Base-by-base conservation (phyloP, 2,797 vertebrate genomes). In the Leptodactylus fallax region DNA sequence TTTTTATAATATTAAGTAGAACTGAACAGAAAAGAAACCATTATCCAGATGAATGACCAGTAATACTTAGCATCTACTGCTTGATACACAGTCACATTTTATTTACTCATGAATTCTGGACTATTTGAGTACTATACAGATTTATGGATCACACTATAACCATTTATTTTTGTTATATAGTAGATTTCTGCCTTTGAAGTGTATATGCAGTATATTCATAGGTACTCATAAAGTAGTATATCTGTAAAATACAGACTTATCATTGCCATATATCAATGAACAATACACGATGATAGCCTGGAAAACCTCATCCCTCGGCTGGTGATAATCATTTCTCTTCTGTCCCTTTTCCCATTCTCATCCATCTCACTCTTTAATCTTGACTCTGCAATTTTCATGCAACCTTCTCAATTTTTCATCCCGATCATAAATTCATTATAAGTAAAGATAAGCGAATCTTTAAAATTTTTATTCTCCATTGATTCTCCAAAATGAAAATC, bases 331-430 rank as follows among this genome's bases (percentile, higher is more conserved):
- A 78, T 21, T 36, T 51, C 14, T 51, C 36, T 21, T 60, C 55
- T 80, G 8, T 58, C 74, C 17, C 47, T 84, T 63, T 55, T 49
- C 23, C 61, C 63, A 25, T 61, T 81, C 83, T 88, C 56, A 51
- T 60, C 78, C 8, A 25, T 85, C 58, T 81, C 19, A 16, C 36
- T 36, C 65, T 88, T 81, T 85, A 81, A 88, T 85, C 77, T 76
- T 76, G 67, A 53, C 58, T 67, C 67, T 89, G 83, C 69, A 85
- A 69, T 86, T 89, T 89, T 89, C 67, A 81, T 88, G 65, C 25
- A 61, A 65, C 45, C 25, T 47, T 76, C 51, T 86, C 60, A 74
- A 86, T 89, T 49, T 89, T 82, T 89, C 36, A 77, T 81, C 83
- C 17, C 9, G 17, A 51, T 85, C 61, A 86, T 89, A 69, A 86